Conservation (phyloP, 2,797 vertebrate species). For the Xenops minutus region DNA sequence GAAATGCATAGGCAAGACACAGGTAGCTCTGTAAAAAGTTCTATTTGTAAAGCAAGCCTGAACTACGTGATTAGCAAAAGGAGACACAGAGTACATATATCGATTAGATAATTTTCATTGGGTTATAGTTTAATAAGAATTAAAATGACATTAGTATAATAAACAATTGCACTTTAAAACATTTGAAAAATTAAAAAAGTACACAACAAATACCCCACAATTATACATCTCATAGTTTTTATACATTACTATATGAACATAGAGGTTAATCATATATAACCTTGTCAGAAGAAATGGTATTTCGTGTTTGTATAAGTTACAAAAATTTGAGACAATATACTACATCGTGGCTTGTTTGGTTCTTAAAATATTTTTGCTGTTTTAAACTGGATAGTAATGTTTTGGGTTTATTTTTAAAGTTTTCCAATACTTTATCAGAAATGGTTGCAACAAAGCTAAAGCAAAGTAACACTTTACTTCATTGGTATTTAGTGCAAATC, state of each 20-base stretch:
- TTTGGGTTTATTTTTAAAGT: slow-evolving; percentile 32
- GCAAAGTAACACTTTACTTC: slow-evolving; percentile 76
- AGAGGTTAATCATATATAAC: slow-evolving; percentile 69
- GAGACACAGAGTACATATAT: slow-evolving; percentile 78
- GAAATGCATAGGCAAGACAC: slow-evolving; percentile 78
- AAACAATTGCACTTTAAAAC: slow-evolving; percentile 85
- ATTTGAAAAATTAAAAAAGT: slow-evolving; percentile 82
- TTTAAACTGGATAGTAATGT: slow-evolving; percentile 20
- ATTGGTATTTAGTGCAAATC: slow-evolving; percentile 78
- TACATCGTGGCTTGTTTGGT: slow-evolving; percentile 68
- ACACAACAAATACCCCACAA: slow-evolving; percentile 78
- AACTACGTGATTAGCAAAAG: slow-evolving; percentile 67
- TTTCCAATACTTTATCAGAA: slow-evolving; percentile 64
- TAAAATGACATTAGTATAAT: slow-evolving; percentile 78
- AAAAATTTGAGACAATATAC: slow-evolving; percentile 65
- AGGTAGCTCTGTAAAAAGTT: slow-evolving; percentile 73
- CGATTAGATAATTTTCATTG: slow-evolving; percentile 73
- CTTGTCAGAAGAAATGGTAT: slow-evolving; percentile 66
- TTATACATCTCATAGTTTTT: slow-evolving; percentile 70
- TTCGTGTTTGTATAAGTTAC: slow-evolving; percentile 51
- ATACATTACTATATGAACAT: slow-evolving; percentile 75
- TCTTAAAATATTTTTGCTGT: slow-evolving; percentile 62
- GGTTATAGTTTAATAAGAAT: slow-evolving; percentile 78
- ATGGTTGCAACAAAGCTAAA: slow-evolving; percentile 68
- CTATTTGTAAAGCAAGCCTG: slow-evolving; percentile 51